These are phyloP conservation scores for Sycobia sp. DNA, from an alignment of 1,140 invertebrate genomes.

Conservation along the genomic window DNA sequence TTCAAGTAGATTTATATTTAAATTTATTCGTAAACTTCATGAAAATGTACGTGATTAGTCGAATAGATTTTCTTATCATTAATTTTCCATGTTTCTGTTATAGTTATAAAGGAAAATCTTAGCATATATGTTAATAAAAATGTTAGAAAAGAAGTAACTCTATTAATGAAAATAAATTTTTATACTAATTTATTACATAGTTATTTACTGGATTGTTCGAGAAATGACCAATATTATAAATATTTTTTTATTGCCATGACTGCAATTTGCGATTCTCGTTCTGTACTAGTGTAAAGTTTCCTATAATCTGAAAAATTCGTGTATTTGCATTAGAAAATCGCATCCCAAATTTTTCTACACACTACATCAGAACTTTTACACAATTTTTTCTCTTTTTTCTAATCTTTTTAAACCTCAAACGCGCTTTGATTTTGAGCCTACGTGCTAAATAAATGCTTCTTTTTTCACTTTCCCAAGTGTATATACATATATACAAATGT, in stretches of 20 bases:
- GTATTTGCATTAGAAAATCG: constrained; percentile 48
- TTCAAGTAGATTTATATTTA: no score
- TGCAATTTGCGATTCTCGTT: constrained; percentile 46
- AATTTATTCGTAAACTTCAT: no score
- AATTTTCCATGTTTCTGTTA: no score
- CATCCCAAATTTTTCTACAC: constrained; percentile 40
- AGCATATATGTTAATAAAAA: no score
- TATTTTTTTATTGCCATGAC: constrained; percentile 25
- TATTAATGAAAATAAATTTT: no score
- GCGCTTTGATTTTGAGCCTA: constrained; percentile 38
- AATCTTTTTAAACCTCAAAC: constrained; percentile 35
- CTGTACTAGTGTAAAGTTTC: constrained; percentile 44
- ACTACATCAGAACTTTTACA: constrained; percentile 19
- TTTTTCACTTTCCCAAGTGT: constrained; percentile 49
- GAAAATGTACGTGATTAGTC: no score
- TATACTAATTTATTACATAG: no score
- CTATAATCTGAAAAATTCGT: constrained; percentile 41
- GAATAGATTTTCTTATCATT: no score
- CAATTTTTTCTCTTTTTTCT: constrained; percentile 7
- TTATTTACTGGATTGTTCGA: no score
- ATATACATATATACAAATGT: constrained; percentile 40
- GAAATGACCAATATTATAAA: no score
- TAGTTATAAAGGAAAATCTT: no score
- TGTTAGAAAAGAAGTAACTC: no score
- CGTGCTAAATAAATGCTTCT: constrained; percentile 56